Conservation (phyloP, 1,140 invertebrate species). For the Eumaeus atala region DNA sequence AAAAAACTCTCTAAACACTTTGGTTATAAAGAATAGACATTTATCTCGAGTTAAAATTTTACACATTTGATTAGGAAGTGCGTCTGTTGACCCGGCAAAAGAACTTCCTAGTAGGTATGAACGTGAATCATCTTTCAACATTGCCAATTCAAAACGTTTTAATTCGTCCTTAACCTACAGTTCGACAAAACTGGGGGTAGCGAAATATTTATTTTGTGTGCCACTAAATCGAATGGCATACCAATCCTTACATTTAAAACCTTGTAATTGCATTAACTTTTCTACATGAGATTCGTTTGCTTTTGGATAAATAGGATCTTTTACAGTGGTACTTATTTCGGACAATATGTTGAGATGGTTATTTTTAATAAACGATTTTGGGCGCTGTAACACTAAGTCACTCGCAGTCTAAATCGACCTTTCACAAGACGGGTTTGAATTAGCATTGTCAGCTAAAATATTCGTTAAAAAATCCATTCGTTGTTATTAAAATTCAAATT, state of each 20-base stretch:
- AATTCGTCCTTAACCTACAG: constrained; percentile 22
- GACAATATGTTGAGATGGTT: no score
- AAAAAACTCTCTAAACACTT: no score
- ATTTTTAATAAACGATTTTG: no score
- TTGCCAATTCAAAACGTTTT: constrained; percentile 21
- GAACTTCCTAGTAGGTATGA: constrained; percentile 20
- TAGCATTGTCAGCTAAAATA: no score
- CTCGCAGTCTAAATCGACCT: neutral
- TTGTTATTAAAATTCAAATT: no score
- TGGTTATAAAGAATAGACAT: no score
- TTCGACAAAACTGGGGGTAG: constrained; percentile 25
- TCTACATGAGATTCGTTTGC: neutral
- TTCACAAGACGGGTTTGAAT: no score
- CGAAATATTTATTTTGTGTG: constrained; percentile 26
- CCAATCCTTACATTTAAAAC: constrained; percentile 26
- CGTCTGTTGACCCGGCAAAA: constrained; percentile 20
- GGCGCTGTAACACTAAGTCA: no score
- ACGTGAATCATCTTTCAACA: constrained; percentile 18
- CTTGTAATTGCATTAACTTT: constrained; percentile 21
- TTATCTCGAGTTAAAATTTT: no score
- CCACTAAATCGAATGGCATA: constrained; percentile 24
- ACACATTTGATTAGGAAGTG: constrained; percentile 16
- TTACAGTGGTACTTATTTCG: no score
- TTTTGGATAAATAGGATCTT: no score
- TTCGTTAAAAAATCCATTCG: no score